A percentile compares a stretch with the other conserved stretches of the same genome.
These are phyloP conservation scores for Premnoplex brunnescens DNA, from an alignment of 2,797 vertebrate species.

Conservation along the genomic window DNA sequence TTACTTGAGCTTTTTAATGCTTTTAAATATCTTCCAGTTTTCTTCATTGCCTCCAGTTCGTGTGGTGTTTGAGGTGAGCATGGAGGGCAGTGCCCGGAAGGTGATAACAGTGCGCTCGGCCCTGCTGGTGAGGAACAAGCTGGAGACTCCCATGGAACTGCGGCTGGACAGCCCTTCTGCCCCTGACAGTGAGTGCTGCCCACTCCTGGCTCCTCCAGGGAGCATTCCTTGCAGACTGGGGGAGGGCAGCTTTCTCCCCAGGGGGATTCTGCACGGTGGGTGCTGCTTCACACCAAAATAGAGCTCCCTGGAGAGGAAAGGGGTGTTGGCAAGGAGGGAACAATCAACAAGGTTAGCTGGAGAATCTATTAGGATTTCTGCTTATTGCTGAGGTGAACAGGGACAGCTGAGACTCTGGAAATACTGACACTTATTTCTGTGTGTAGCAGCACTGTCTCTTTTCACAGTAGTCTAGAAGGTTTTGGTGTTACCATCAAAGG, in stretches of 20 bases:
- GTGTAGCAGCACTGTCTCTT: neutral
- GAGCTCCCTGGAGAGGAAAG: neutral
- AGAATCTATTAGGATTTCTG: neutral
- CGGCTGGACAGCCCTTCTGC: slow-evolving; percentile 94
- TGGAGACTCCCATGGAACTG: slow-evolving; percentile 93
- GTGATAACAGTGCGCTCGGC: slow-evolving; percentile 95
- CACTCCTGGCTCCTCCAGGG: too few relatives aligned
- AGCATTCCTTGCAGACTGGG: rapidly evolving
- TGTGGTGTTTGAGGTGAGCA: slow-evolving; percentile 94
- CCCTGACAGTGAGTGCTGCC: slow-evolving; percentile 69
- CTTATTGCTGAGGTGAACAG: neutral
- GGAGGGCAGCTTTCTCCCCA: neutral
- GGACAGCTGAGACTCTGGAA: neutral
- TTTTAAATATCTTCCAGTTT: slow-evolving; percentile 81
- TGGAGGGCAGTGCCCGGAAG: slow-evolving; percentile 96
- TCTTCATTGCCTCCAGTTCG: slow-evolving; percentile 94
- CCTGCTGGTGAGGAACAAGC: slow-evolving; percentile 91
- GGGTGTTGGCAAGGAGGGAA: neutral
- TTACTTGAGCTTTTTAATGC: slow-evolving; percentile 20
- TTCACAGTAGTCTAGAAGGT: neutral
- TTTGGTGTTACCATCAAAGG: neutral
- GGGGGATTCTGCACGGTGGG: neutral
- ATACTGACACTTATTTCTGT: neutral
- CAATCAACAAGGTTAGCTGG: neutral
- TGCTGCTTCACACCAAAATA: neutral